phyloP scores from a whole-genome alignment of 2,888 invertebrate genomes.

The Adelognathus sp. region DNA sequence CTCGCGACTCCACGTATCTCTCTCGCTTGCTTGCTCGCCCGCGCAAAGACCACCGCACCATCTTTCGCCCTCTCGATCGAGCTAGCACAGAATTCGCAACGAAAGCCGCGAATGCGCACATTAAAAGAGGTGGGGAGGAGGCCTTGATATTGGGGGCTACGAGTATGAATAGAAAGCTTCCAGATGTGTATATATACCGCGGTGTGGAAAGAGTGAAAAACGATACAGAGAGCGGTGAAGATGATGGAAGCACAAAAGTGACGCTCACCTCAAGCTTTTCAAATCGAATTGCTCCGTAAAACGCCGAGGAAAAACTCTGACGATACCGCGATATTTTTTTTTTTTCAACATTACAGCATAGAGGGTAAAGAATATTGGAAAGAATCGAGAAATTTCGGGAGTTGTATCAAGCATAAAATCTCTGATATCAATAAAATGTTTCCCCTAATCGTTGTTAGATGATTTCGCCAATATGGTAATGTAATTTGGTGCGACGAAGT shows the following conservation, averaged over 20 bases:
- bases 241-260: slow-evolving; percentile 39
- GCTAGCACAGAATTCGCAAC: slow-evolving; percentile 33
- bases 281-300: slow-evolving; percentile 19
- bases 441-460: no score
- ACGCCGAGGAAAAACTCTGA: background rate
- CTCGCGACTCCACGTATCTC: slow-evolving; percentile 59
- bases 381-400: background rate
- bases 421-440: no score
- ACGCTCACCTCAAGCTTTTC: slow-evolving; percentile 27
- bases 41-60: slow-evolving; percentile 1
- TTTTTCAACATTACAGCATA: background rate
- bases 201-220: slow-evolving; percentile 17
- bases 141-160: slow-evolving; percentile 56
- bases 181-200: slow-evolving; percentile 9
- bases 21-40: slow-evolving; percentile 14
- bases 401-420: no score
- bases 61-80: slow-evolving; percentile 43
- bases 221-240: slow-evolving; percentile 38
- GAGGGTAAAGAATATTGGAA: background rate
- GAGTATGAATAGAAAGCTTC: slow-evolving; percentile 52
- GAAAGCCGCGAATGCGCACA: slow-evolving; percentile 37
- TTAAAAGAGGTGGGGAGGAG: slow-evolving; percentile 38
- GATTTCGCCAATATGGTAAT: no score
- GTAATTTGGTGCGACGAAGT: no score
- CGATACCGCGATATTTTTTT: background rate